A percentile compares a stretch with the other conserved stretches of the same genome.
Conservation (phyloP, 2,888 invertebrate genomes). For the Drosophila macrospina region DNA sequence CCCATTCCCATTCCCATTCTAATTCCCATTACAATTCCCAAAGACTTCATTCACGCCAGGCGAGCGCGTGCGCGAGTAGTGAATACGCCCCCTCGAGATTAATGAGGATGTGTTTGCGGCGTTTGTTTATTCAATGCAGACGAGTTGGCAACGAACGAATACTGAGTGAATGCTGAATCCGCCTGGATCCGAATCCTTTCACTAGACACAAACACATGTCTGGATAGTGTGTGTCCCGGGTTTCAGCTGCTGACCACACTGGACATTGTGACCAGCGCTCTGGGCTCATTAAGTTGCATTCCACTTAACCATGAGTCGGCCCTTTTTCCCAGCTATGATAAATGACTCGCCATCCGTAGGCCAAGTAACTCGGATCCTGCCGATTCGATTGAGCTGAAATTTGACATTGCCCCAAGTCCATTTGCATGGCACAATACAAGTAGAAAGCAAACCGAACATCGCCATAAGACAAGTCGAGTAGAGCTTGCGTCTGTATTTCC, state of each 20-base stretch:
- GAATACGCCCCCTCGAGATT: conserved; percentile 80
- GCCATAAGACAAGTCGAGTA: neutral
- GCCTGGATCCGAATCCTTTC: conserved; percentile 72
- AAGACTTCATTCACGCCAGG: conserved; percentile 26
- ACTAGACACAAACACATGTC: conserved; percentile 41
- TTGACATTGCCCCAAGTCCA: conserved; percentile 1
- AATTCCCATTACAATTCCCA: conserved; percentile 22
- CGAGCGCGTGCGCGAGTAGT: conserved; percentile 59
- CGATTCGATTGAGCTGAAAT: conserved; percentile 23
- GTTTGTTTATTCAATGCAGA: conserved; percentile 66
- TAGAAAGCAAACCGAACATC: conserved; percentile 24
- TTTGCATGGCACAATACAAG: neutral
- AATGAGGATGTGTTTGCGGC: conserved; percentile 67
- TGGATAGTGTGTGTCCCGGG: conserved; percentile 31
- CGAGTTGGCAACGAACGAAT: conserved; percentile 18
- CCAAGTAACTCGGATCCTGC: conserved; percentile 12
- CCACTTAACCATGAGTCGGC: conserved; percentile 75
- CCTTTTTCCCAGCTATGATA: conserved; percentile 56
- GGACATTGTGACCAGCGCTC: conserved; percentile 33
- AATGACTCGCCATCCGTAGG: conserved; percentile 27
- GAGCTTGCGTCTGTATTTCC: conserved; percentile 17
- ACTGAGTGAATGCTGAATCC: conserved; percentile 11
- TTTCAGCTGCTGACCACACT: conserved; percentile 77
- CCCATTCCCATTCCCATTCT: conserved; percentile 12
- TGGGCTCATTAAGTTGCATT: conserved; percentile 67